A percentile compares a stretch with the other conserved stretches of the same genome.
Conservation (phyloP, 2,113 vertebrate genomes). For the Callocephalon fimbriatum region DNA sequence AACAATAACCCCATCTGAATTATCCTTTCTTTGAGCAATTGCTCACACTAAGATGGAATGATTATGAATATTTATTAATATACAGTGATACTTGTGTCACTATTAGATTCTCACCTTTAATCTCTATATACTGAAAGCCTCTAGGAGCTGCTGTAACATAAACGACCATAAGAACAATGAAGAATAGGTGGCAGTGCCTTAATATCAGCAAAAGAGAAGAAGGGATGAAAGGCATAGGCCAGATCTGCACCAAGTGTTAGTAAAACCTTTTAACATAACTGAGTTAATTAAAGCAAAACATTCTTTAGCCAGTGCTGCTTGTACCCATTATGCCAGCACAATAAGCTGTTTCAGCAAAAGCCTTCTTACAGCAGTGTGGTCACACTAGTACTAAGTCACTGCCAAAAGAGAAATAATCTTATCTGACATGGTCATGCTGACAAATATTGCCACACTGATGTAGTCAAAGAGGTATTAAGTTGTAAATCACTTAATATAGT, state of each 20-base stretch:
- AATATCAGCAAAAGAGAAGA: background rate
- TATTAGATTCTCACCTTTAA: background rate
- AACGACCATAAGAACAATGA: background rate
- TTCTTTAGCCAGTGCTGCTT: background rate
- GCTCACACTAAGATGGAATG: background rate
- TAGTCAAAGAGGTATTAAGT: background rate
- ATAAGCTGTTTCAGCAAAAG: background rate
- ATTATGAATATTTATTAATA: background rate
- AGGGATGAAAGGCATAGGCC: background rate
- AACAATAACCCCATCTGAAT: background rate
- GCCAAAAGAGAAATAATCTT: constrained; percentile 5
- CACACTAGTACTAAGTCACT: background rate
- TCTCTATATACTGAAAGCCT: background rate
- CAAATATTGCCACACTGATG: background rate
- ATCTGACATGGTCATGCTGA: background rate
- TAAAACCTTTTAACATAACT: background rate
- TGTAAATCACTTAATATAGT: background rate
- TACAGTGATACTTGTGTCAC: background rate
- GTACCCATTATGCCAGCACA: background rate
- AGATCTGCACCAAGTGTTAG: background rate
- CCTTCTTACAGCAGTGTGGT: background rate
- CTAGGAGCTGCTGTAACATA: constrained; percentile 18
- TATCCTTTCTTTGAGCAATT: background rate
- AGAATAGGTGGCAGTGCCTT: background rate
- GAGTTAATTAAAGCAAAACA: constrained; percentile 11